Evolutionary conservation across 2,888 invertebrate species (phyloP).

Genomic region (Eristalis intricaria): DNA sequence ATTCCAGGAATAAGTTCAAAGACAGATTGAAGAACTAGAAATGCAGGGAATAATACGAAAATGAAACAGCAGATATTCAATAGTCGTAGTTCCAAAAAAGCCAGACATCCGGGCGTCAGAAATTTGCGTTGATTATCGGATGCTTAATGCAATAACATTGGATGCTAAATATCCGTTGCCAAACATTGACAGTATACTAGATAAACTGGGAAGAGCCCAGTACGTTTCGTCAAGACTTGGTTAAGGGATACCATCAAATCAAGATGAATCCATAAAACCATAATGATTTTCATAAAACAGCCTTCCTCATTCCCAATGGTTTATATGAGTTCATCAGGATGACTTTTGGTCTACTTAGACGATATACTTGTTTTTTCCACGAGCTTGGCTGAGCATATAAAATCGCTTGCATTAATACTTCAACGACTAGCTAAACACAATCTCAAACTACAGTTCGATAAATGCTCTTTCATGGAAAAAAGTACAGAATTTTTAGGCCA

Average conservation of each 20-base stretch:
- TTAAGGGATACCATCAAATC: constrained; percentile 1
- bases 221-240: not conserved
- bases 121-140: not conserved
- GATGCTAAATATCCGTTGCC: constrained; percentile 2
- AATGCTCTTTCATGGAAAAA: constrained; percentile 21
- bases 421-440: too few species aligned
- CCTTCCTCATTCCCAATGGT: not conserved
- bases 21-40: too few species aligned
- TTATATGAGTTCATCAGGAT: not conserved
- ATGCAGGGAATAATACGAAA: too few species aligned
- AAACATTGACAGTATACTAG: not conserved
- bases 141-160: not conserved
- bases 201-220: not conserved
- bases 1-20: not conserved
- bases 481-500: constrained; percentile 19
- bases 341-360: not conserved
- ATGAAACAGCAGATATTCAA: not conserved
- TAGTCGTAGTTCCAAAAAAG: not conserved
- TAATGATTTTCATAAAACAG: not conserved
- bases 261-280: not conserved
- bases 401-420: too few species aligned
- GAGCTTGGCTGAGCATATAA: too few species aligned
- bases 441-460: not conserved
- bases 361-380: not conserved
- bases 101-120: not conserved